These are phyloP conservation scores for Phocides pigmalion DNA, from an alignment of 1,140 invertebrate genomes.

Conservation along the genomic window DNA sequence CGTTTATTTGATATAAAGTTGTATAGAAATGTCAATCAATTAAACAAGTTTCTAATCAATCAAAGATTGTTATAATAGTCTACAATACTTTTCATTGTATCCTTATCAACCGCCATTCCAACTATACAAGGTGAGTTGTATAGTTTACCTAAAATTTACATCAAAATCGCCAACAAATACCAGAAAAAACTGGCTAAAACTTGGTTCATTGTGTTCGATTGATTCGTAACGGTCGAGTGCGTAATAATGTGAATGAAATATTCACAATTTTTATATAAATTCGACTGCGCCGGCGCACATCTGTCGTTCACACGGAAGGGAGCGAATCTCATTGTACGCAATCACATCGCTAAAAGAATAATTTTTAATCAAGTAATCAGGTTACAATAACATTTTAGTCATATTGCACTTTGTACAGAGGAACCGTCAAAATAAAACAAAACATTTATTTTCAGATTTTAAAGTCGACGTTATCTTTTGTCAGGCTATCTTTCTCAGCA, in stretches of 20 bases:
- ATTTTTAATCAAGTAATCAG: constrained; percentile 22
- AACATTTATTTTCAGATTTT: constrained; percentile 42
- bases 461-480: constrained; percentile 34
- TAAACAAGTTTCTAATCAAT: constrained; percentile 82
- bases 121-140: constrained; percentile 58
- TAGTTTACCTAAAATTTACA: constrained; percentile 79
- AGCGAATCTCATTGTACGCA: constrained; percentile 61
- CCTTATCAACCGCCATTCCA: constrained; percentile 68
- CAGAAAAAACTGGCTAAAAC: constrained; percentile 76
- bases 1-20: background rate
- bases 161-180: constrained; percentile 78
- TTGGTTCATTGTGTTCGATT: constrained; percentile 76
- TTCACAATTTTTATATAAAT: constrained; percentile 81
- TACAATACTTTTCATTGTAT: constrained; percentile 52
- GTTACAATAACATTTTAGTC: constrained; percentile 26
- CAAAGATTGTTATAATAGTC: constrained; percentile 75
- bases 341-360: constrained; percentile 44
- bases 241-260: constrained; percentile 81
- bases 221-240: constrained; percentile 82
- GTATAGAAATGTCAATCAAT: constrained; percentile 52
- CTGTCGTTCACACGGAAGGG: constrained; percentile 79
- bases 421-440: constrained; percentile 23
- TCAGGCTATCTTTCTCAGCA: constrained; percentile 39
- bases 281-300: constrained; percentile 68
- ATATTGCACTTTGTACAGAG: background rate